Evolutionary conservation across 1,140 invertebrate genomes (phyloP).

Genomic region (Drosophila albomicans): DNA sequence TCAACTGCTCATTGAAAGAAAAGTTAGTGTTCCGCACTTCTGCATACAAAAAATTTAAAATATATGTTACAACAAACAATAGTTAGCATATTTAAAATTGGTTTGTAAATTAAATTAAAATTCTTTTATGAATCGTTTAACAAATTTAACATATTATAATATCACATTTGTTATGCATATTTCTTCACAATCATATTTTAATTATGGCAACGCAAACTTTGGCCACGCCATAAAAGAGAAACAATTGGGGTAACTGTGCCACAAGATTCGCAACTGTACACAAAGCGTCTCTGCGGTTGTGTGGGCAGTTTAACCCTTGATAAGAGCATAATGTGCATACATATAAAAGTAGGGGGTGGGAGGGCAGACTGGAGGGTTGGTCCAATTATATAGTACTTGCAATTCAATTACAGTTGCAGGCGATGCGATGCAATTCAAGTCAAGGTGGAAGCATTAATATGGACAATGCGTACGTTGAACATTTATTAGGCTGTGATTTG

Average conservation of each 20-base stretch:
- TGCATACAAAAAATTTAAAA: too few relatives aligned
- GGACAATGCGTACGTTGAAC: constrained; percentile 27
- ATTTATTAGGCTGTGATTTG: constrained; percentile 46
- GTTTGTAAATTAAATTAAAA: too few relatives aligned
- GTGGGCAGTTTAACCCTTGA: constrained; percentile 16
- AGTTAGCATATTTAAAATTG: too few relatives aligned
- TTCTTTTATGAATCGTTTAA: too few relatives aligned
- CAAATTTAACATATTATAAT: too few relatives aligned
- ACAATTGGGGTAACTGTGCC: neutral
- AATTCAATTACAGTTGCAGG: constrained; percentile 2
- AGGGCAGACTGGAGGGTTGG: neutral
- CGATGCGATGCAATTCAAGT: neutral
- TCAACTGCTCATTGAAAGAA: too few relatives aligned
- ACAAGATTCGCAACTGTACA: neutral
- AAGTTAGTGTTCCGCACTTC: too few relatives aligned
- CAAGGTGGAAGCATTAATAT: constrained; percentile 59
- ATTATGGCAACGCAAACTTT: neutral
- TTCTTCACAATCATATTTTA: too few relatives aligned
- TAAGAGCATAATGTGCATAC: constrained; percentile 30
- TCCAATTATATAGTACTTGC: constrained; percentile 4
- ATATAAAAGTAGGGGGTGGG: neutral
- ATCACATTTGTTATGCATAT: too few relatives aligned
- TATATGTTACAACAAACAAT: too few relatives aligned
- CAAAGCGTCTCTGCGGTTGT: neutral
- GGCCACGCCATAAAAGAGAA: neutral